These are phyloP conservation scores for Dromas ardeola DNA, from an alignment of 2,113 vertebrate genomes.

Conservation along the genomic window DNA sequence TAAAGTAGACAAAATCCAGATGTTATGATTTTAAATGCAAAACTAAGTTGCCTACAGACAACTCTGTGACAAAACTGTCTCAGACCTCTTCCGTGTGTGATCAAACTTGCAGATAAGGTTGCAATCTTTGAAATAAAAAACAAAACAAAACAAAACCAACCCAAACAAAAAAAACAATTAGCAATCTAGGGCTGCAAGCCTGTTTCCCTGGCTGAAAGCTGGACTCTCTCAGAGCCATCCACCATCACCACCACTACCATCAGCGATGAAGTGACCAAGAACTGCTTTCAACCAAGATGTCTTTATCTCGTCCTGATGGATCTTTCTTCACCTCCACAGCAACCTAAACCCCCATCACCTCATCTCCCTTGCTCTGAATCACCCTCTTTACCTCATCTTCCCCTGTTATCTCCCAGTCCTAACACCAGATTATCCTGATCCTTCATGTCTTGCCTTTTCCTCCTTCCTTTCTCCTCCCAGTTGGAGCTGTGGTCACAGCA, in stretches of 20 bases:
- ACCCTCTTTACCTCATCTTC: neutral
- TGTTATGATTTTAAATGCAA: neutral
- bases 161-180: neutral
- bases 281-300: neutral
- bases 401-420: neutral
- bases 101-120: neutral
- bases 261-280: accelerated
- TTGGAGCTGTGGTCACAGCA: neutral
- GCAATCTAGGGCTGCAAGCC: neutral
- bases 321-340: neutral
- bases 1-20: neutral
- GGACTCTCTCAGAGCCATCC: neutral
- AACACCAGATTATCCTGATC: accelerated
- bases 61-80: neutral
- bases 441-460: neutral
- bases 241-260: too few species aligned
- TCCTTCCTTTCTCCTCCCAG: neutral
- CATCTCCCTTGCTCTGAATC: neutral
- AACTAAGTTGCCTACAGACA: neutral
- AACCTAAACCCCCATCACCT: neutral
- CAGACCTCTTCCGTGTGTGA: neutral
- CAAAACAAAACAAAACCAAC: neutral
- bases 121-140: neutral
- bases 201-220: neutral
- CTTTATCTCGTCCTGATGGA: neutral